Base-by-base conservation (phyloP, 2,888 invertebrate genomes). In the Brachypalpus laphriformis region DNA sequence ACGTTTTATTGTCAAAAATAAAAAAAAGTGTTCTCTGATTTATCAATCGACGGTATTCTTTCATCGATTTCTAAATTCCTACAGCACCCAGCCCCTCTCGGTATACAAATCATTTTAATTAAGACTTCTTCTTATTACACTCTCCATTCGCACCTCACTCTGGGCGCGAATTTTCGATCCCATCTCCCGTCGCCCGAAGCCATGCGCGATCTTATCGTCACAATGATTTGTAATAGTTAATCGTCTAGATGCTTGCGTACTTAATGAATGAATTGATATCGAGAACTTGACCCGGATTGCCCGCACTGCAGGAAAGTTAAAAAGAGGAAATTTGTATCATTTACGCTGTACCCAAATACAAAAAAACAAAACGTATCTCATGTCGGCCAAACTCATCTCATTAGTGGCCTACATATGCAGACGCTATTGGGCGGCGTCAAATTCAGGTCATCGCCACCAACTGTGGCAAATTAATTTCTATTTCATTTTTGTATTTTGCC, bases 361-460 rank as follows among this genome's bases (percentile, higher is more conserved):
- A 18, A 0, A 63, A 18, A 18, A 34, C 34, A n/a, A 37, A 14
- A 22, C 37, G 14, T 34, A 45, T 45, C 16, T 70, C 20, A 59
- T 49, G 25, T 63, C 31, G 28, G 37, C 47, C 20, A 56, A 45
- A 47, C n/a, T 74, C 28, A 45, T 68, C 63, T 70, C 45, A 61
- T 63, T 49, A 37, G 56, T 70, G 70, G 40, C 34, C 70, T 37
- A 76, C 54, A 59, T 71, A 56, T 22, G 63, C 54, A 40, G 28
- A 65, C 63, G 57, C 70, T 76, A 71, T 76, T 82, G 76, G 76
- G 82, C 82, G 76, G 82, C 82, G 82, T 8, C 56, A 40, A 71
- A 82, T 71, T 51, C 63, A 18, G 82, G 82, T 70, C 82, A 82
- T 54, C 65, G 40, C 63, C 56, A 71, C 40, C 40, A 65, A 68